phyloP scores from a whole-genome alignment of 2,888 invertebrate genomes.

The Pandemis corylana region DNA sequence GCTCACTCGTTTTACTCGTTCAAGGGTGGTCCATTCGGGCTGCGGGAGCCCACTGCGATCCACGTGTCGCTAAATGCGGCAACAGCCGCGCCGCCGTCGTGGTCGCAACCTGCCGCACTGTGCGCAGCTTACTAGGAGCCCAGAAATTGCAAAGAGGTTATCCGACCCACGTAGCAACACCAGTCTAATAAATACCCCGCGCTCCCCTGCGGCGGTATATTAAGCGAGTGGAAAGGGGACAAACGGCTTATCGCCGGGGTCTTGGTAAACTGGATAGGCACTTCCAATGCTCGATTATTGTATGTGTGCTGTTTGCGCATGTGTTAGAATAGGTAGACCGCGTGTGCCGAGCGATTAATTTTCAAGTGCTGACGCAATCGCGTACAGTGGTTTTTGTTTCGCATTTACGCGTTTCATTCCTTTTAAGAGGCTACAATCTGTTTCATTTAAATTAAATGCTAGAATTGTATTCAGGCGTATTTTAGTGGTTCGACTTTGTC shows the following conservation, averaged over 20 bases:
- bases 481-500: not conserved
- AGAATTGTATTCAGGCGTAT: not conserved
- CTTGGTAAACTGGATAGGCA: slow-evolving; percentile 51
- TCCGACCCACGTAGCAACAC: slow-evolving; percentile 42
- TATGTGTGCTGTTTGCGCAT: slow-evolving; percentile 21
- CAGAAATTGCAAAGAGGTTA: slow-evolving; percentile 59
- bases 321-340: slow-evolving; percentile 43
- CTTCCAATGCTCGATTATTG: slow-evolving; percentile 22
- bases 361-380: slow-evolving; percentile 43
- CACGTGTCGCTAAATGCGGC: slow-evolving; percentile 43
- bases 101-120: slow-evolving; percentile 72
- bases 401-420: slow-evolving; percentile 37
- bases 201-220: slow-evolving; percentile 37
- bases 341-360: slow-evolving; percentile 38
- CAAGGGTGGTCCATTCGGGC: slow-evolving; percentile 45
- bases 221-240: not conserved
- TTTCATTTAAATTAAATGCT: slow-evolving; percentile 20
- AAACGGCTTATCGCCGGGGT: slow-evolving; percentile 23
- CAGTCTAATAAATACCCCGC: slow-evolving; percentile 50
- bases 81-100: slow-evolving; percentile 52
- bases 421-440: slow-evolving; percentile 32
- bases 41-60: slow-evolving; percentile 42
- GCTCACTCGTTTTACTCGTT: slow-evolving; percentile 17
- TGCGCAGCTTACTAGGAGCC: slow-evolving; percentile 77
- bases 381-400: slow-evolving; percentile 40